These are phyloP conservation scores for Enteromius trimaculatus DNA, from an alignment of 2,797 vertebrate species.

Conservation along the genomic window DNA sequence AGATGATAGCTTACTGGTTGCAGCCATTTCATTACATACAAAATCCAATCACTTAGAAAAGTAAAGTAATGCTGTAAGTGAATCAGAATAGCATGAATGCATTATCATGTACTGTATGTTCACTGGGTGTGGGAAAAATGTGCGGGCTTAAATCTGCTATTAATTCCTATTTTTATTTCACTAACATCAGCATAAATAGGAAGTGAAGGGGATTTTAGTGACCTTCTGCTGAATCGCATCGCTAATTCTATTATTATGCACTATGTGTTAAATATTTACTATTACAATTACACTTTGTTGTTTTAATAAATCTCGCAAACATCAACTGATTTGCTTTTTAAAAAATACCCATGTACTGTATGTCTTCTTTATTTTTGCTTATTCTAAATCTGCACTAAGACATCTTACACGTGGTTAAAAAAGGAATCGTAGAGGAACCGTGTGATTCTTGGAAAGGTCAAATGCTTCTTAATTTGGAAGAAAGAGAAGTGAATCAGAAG, in stretches of 20 bases:
- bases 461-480: not conserved
- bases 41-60: not conserved
- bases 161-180: not conserved
- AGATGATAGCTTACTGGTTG: not conserved
- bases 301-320: not conserved
- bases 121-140: not conserved
- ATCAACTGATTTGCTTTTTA: not conserved
- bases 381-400: not conserved
- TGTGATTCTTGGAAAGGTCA: not conserved
- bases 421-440: not conserved
- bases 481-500: slow-evolving; percentile 4
- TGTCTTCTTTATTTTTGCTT: not conserved
- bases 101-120: not conserved
- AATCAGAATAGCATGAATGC: not conserved
- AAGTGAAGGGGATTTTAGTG: not conserved
- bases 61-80: not conserved
- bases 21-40: not conserved
- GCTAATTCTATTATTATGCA: not conserved
- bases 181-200: not conserved
- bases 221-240: not conserved
- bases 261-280: not conserved
- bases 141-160: not conserved
- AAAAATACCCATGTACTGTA: not conserved
- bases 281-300: not conserved
- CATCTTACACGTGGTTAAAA: not conserved